Evolutionary conservation across 2,888 invertebrate genomes (phyloP).

Genomic region (Epirrhoe tristata): DNA sequence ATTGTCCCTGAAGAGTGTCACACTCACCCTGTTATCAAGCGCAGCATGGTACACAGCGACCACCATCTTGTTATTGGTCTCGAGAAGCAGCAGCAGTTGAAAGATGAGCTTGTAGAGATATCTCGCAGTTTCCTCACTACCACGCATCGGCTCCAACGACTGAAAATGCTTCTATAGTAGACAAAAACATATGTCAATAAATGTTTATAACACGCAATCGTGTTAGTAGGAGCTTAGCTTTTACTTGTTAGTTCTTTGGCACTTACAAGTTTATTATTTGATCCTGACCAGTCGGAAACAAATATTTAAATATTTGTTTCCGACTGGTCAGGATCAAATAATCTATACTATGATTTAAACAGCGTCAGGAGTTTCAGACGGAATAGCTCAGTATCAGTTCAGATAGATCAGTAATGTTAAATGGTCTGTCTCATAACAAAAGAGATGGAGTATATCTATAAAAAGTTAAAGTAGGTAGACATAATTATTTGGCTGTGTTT

Average conservation of each 20-base stretch:
- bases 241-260: not conserved
- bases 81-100: constrained; percentile 94
- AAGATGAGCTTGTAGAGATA: constrained; percentile 95
- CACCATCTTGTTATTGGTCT: constrained; percentile 94
- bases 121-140: constrained; percentile 94
- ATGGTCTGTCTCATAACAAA: too few relatives aligned
- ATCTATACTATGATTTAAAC: too few relatives aligned
- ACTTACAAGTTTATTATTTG: not conserved
- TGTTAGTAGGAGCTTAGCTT: constrained; percentile 12
- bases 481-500: too few relatives aligned
- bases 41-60: constrained; percentile 85
- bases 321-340: too few relatives aligned
- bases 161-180: constrained; percentile 57
- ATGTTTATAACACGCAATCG: not conserved
- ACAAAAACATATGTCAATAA: constrained; percentile 25
- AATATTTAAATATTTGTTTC: too few relatives aligned
- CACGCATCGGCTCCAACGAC: constrained; percentile 93
- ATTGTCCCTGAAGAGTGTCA: too few relatives aligned
- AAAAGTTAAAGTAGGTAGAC: too few relatives aligned
- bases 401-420: too few relatives aligned
- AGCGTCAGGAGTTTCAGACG: too few relatives aligned
- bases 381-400: too few relatives aligned
- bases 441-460: too few relatives aligned
- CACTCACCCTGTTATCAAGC: constrained; percentile 73
- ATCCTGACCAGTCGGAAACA: too few relatives aligned